These are phyloP conservation scores for Gasterosteus nipponicus DNA, from an alignment of 2,113 vertebrate species.

Conservation along the genomic window DNA sequence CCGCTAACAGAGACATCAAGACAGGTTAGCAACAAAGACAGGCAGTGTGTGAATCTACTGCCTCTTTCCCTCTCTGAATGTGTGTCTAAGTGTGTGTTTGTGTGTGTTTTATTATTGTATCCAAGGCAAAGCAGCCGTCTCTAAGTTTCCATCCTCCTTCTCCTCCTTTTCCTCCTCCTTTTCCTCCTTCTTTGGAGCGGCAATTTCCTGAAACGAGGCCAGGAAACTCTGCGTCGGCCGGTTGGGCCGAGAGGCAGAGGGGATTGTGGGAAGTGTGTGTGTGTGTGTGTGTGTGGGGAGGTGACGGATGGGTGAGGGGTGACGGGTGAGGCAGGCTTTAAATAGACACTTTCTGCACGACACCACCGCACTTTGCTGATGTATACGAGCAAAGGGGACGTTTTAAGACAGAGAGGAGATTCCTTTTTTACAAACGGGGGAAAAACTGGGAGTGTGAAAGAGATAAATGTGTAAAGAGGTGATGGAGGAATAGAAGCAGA, in stretches of 20 bases:
- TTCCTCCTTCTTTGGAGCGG: constrained; percentile 82
- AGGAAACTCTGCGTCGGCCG: constrained; percentile 95
- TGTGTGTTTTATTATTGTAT: constrained; percentile 91
- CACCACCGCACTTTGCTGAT: constrained; percentile 84
- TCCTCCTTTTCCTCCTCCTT: constrained; percentile 64
- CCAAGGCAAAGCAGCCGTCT: constrained; percentile 88
- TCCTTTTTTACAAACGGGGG: constrained; percentile 57
- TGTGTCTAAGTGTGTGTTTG: constrained; percentile 82
- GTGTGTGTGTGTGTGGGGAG: constrained; percentile 33
- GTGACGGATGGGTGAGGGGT: constrained; percentile 47
- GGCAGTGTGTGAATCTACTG: constrained; percentile 67
- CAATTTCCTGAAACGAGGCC: constrained; percentile 97
- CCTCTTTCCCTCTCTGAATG: constrained; percentile 63
- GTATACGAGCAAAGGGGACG: constrained; percentile 50
- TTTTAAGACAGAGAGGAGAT: constrained; percentile 30
- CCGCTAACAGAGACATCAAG: constrained; percentile 48
- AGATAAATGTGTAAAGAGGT: neutral
- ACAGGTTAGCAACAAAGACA: constrained; percentile 55
- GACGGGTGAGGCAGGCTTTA: constrained; percentile 79
- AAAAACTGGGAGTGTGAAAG: neutral
- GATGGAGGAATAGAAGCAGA: neutral
- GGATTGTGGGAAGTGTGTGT: constrained; percentile 87
- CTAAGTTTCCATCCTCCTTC: constrained; percentile 93
- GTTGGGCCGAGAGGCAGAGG: constrained; percentile 84
- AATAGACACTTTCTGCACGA: constrained; percentile 79